Evolutionary conservation across 2,888 invertebrate species (phyloP).

Genomic region (Ochropleura plecta): DNA sequence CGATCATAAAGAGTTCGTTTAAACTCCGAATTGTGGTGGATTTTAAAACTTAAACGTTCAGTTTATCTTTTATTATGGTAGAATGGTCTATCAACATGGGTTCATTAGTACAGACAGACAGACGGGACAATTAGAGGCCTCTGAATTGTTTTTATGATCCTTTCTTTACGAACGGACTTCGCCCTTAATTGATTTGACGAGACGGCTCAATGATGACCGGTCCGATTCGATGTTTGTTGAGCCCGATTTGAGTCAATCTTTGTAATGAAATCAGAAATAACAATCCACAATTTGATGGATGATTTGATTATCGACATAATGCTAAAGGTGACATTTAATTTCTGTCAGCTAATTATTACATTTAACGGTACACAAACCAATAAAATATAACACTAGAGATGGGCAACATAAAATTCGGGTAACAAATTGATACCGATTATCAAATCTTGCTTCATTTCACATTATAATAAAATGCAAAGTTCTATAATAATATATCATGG

Average conservation of each 20-base stretch:
- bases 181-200: constrained; percentile 71
- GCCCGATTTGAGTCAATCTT: background rate
- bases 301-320: background rate
- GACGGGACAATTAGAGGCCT: constrained; percentile 73
- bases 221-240: constrained; percentile 15
- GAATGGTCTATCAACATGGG: constrained; percentile 69
- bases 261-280: background rate
- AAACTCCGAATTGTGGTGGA: constrained; percentile 43
- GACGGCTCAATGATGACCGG: constrained; percentile 24
- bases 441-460: constrained; percentile 34
- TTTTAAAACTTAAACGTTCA: constrained; percentile 61
- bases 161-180: constrained; percentile 67
- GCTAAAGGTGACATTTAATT: background rate
- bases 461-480: constrained; percentile 49
- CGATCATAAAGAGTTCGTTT: constrained; percentile 58
- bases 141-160: constrained; percentile 75
- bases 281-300: background rate
- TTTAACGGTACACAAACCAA: constrained; percentile 6
- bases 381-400: constrained; percentile 15
- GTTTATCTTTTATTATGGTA: constrained; percentile 63
- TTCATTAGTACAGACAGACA: constrained; percentile 73
- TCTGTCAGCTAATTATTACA: constrained; percentile 15
- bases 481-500: constrained; percentile 53
- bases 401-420: constrained; percentile 4
- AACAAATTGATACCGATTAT: constrained; percentile 53